A percentile compares a stretch with the other conserved stretches of the same genome.
These are phyloP conservation scores for Flexamia atlantica DNA, from an alignment of 2,888 invertebrate genomes.

Conservation along the genomic window DNA sequence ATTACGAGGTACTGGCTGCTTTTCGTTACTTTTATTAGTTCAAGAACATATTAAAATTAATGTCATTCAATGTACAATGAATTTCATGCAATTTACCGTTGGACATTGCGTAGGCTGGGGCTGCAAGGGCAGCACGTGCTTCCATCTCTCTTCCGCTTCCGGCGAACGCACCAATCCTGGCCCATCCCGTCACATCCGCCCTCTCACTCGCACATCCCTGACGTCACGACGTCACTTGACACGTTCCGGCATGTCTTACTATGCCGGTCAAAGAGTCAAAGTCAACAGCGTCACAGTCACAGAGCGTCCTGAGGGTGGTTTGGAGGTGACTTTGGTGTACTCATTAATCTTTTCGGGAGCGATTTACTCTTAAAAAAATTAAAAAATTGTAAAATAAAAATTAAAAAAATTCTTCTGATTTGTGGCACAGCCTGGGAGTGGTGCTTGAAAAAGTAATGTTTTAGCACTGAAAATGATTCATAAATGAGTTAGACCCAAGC, in stretches of 20 bases:
- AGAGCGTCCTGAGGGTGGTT: not conserved
- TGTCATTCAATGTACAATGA: too few species aligned
- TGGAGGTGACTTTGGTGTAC: not conserved
- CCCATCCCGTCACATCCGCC: constrained; percentile 57
- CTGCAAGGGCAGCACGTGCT: constrained; percentile 61
- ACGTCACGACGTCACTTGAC: constrained; percentile 4
- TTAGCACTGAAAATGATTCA: too few species aligned
- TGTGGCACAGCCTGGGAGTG: not conserved
- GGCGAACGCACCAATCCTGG: constrained; percentile 62
- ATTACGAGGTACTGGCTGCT: too few species aligned
- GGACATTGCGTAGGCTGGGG: constrained; percentile 43
- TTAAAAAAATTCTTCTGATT: not conserved
- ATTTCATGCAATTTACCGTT: constrained; percentile 55
- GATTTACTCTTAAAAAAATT: too few species aligned
- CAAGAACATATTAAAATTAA: too few species aligned
- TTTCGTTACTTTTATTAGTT: too few species aligned
- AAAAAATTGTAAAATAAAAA: not conserved
- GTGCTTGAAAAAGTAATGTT: too few species aligned
- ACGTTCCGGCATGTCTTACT: not conserved
- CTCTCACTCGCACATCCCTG: constrained; percentile 32
- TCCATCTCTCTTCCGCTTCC: constrained; percentile 61
- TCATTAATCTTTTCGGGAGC: not conserved
- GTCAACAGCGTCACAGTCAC: not conserved
- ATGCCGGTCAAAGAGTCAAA: not conserved
- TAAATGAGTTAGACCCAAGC: too few species aligned